These are phyloP conservation scores for Hypomesus transpacificus DNA, from an alignment of 2,113 vertebrate genomes.

Conservation along the genomic window DNA sequence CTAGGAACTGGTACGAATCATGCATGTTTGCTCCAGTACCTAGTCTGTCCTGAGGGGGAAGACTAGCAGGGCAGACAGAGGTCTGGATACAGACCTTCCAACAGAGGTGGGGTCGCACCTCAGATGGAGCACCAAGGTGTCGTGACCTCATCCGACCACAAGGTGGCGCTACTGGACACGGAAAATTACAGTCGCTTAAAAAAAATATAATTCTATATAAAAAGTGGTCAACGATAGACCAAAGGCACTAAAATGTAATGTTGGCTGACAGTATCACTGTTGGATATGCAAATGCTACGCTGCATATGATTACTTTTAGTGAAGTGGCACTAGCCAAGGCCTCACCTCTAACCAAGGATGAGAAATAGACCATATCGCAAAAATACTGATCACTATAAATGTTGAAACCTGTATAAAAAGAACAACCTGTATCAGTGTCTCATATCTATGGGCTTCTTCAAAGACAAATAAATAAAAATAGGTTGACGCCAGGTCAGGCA, in stretches of 20 bases:
- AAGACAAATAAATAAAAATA: neutral
- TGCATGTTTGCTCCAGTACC: no score
- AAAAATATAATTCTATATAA: neutral
- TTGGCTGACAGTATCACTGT: no score
- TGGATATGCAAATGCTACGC: no score
- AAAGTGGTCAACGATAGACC: neutral
- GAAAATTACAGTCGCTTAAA: neutral
- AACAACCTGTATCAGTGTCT: neutral
- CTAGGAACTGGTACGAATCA: no score
- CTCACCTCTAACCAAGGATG: neutral
- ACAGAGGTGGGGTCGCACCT: constrained; percentile 32
- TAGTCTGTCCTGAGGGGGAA: no score
- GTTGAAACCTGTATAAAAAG: neutral
- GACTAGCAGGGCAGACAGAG: no score
- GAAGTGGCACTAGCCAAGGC: neutral
- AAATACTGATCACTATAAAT: neutral
- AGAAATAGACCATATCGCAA: neutral
- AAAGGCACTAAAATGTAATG: no score
- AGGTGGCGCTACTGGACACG: constrained; percentile 44
- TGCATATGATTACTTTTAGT: neutral
- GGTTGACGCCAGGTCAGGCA: constrained; percentile 28
- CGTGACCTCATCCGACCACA: constrained; percentile 40
- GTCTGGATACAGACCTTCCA: no score
- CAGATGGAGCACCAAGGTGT: constrained; percentile 32
- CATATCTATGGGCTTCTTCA: neutral